phyloP scores from a whole-genome alignment of 2,113 vertebrate species.

The Mormoops blainvillei region DNA sequence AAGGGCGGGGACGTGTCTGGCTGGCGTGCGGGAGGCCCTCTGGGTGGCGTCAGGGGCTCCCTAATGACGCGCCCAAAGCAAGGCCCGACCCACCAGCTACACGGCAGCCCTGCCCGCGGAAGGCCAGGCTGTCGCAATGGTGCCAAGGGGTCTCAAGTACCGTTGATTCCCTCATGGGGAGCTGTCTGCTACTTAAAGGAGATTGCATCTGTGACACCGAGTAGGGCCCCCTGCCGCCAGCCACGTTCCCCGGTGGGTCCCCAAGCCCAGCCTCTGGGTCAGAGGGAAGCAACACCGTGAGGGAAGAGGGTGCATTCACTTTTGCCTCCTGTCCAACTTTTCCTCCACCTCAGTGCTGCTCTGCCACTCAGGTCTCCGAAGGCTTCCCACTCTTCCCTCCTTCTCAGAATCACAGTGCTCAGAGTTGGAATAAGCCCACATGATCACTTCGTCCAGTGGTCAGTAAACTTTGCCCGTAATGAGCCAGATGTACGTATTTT shows the following conservation, averaged over 20 bases:
- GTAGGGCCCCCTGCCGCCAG: background rate
- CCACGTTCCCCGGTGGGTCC: background rate
- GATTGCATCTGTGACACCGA: fast-evolving
- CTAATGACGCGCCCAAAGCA: fast-evolving
- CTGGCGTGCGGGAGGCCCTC: background rate
- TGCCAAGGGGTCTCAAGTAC: background rate
- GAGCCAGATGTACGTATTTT: background rate
- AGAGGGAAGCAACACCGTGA: background rate
- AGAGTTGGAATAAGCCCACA: background rate
- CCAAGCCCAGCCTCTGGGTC: background rate
- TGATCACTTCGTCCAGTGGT: background rate
- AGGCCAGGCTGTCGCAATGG: background rate
- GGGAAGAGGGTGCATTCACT: background rate
- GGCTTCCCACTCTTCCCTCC: background rate
- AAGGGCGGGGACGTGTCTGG: background rate
- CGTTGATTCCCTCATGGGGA: fast-evolving
- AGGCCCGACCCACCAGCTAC: background rate
- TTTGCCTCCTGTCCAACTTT: background rate
- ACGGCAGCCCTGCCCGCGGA: fast-evolving
- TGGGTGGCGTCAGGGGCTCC: fast-evolving
- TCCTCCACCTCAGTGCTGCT: no score
- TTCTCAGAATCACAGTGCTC: background rate
- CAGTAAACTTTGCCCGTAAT: background rate
- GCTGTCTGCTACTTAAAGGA: background rate
- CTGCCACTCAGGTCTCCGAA: no score